These are phyloP conservation scores for Lutjanus argentimaculatus DNA, from an alignment of 2,797 vertebrate genomes.

Conservation along the genomic window DNA sequence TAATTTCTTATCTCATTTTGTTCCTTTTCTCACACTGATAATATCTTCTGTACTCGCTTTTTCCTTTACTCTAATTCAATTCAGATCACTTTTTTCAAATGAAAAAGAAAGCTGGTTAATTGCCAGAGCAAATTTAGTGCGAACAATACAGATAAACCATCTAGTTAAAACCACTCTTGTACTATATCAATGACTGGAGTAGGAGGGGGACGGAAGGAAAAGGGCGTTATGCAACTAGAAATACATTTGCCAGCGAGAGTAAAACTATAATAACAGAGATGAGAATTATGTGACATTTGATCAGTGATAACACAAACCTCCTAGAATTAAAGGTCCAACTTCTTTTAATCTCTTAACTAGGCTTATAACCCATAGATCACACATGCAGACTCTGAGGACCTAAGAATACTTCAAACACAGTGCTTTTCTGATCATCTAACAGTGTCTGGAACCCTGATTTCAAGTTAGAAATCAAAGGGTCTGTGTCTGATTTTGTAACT, in stretches of 20 bases:
- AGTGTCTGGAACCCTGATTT: not conserved
- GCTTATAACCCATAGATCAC: not conserved
- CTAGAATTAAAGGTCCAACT: not conserved
- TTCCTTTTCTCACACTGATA: constrained; percentile 47
- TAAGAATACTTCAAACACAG: not conserved
- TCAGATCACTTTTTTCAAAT: constrained; percentile 7
- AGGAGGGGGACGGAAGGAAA: not conserved
- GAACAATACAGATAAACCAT: constrained; percentile 6
- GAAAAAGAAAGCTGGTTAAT: constrained; percentile 24
- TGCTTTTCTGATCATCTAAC: not conserved
- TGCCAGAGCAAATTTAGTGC: constrained; percentile 10
- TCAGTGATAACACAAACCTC: not conserved
- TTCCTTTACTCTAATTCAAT: constrained; percentile 24
- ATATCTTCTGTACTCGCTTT: constrained; percentile 3
- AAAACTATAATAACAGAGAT: not conserved
- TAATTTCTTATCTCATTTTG: constrained; percentile 59
- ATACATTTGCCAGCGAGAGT: not conserved
- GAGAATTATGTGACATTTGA: not conserved
- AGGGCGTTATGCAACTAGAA: not conserved
- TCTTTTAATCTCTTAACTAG: not conserved
- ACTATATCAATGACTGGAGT: not conserved
- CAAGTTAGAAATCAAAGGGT: not conserved
- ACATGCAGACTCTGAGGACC: not conserved
- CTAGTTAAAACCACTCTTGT: constrained; percentile 3
- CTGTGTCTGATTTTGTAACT: not conserved